Conservation (phyloP, 2,888 invertebrate species). For the Piscicola geometra region DNA sequence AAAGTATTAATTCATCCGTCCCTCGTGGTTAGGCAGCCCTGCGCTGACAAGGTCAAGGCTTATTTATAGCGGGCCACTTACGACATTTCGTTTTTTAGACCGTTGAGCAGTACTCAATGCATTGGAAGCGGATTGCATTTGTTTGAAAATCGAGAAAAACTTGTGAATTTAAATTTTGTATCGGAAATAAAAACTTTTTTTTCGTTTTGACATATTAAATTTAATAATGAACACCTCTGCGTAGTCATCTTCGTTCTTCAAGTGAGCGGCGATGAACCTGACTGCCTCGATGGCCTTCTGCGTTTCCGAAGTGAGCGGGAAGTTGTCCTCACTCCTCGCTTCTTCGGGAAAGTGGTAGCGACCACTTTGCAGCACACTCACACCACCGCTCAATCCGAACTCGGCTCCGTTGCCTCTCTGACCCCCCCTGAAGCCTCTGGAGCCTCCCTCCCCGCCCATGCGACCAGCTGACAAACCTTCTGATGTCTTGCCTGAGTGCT, state of each 20-base stretch:
- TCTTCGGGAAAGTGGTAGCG: not conserved
- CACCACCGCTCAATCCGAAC: not conserved
- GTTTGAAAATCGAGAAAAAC: not conserved
- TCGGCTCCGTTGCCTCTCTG: not conserved
- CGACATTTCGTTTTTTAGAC: not conserved
- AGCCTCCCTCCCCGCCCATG: not conserved
- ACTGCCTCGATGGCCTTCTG: constrained; percentile 83
- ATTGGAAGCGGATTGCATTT: not conserved
- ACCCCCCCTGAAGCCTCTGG: not conserved
- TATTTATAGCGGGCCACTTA: not conserved
- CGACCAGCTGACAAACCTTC: not conserved
- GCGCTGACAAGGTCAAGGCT: not conserved
- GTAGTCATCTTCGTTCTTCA: constrained; percentile 94
- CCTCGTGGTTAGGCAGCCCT: not conserved
- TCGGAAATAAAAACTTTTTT: not conserved
- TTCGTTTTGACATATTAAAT: not conserved
- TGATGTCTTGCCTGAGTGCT: no score
- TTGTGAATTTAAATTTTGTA: not conserved
- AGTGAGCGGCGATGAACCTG: constrained; percentile 94
- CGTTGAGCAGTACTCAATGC: not conserved
- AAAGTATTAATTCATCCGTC: not conserved
- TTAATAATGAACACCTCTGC: constrained; percentile 73
- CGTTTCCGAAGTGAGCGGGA: constrained; percentile 70
- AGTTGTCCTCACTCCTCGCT: constrained; percentile 53
- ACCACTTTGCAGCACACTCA: not conserved